These are phyloP conservation scores for Eupithecia vulgata DNA, from an alignment of 2,888 invertebrate species.

Conservation along the genomic window DNA sequence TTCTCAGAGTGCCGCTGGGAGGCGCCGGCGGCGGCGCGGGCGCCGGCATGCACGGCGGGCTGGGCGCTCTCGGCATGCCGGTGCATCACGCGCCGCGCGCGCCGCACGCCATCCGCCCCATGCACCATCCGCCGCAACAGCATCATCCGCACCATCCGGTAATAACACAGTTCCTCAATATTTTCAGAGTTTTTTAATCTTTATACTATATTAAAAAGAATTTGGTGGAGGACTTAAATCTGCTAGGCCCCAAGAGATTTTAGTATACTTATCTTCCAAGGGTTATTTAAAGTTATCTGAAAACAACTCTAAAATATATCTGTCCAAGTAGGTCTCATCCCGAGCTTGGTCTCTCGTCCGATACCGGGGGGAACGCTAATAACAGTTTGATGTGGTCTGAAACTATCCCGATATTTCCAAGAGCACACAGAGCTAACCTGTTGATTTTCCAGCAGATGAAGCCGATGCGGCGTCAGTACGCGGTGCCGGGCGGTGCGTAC, in stretches of 20 bases:
- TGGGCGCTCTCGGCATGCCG: slow-evolving; percentile 58
- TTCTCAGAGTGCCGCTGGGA: slow-evolving; percentile 73
- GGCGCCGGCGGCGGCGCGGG: slow-evolving; percentile 60
- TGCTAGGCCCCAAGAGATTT: no score
- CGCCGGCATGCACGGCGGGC: slow-evolving; percentile 64
- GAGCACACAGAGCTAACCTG: not conserved
- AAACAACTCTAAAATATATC: no score
- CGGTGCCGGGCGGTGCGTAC: slow-evolving; percentile 61
- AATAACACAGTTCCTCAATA: slow-evolving; percentile 29
- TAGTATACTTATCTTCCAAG: no score
- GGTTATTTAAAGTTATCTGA: no score
- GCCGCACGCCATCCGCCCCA: slow-evolving; percentile 72
- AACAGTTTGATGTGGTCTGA: no score
- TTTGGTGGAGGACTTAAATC: no score
- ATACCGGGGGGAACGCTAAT: no score
- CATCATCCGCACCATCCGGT: slow-evolving; percentile 66
- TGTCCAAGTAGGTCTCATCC: no score
- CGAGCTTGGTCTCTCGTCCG: no score
- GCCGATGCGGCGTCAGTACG: slow-evolving; percentile 71
- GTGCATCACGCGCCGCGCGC: slow-evolving; percentile 67
- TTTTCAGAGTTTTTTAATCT: no score
- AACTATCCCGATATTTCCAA: not conserved
- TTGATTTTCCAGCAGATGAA: slow-evolving; percentile 65
- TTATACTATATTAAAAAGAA: no score
- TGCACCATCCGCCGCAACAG: slow-evolving; percentile 71